Base-by-base conservation (phyloP, 2,888 invertebrate species). In the Philereme transversata region DNA sequence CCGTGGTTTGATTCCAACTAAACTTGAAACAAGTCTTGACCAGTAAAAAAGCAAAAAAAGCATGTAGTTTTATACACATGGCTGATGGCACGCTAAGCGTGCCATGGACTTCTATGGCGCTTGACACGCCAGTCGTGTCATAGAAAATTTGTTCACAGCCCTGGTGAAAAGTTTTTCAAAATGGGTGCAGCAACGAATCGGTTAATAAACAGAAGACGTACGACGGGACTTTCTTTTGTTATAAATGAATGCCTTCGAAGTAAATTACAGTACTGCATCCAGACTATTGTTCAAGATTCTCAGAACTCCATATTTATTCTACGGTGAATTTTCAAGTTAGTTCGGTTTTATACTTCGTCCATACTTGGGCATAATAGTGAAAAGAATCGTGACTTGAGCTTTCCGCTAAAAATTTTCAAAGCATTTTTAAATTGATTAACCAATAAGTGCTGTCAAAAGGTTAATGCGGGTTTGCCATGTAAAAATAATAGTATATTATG, bases 261-360 rank as follows among this genome's bases (percentile, higher is more conserved):
- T 48, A 34, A 54, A 60, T 55, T 55, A 54, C 41, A 34, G 7
- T 8, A 47, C 47, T 45, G 54, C 47, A 41, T 40, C 22, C 40
- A 8, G 9, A 35, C 51, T 51, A 55, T 55, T 57, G 57, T 57
- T 57, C 8, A 35, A 36, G 43, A 52, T 58, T 43, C 47, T 43
- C 9, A 36, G 57, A 52, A 48, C 33, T 11, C 33, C 33, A 41
- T 41, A 43, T 38, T 46, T 41, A 40, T 40, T 10, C 34, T 47
- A 48, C 41, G 6, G 45, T 8, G 45, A 45, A 45, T 45, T 45
- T 22, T 22, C 11, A 7, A 45, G 45, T 22, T 45, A 7, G 36
- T 40, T 8, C 22, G 43, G 10, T 4, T 5, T 4, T 43, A 45
- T 7, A 22, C 45, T 5, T 45, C 22, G 45, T 45, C 11, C 11